Conservation (phyloP, 2,113 vertebrate species). For the Neogobius melanostomus region DNA sequence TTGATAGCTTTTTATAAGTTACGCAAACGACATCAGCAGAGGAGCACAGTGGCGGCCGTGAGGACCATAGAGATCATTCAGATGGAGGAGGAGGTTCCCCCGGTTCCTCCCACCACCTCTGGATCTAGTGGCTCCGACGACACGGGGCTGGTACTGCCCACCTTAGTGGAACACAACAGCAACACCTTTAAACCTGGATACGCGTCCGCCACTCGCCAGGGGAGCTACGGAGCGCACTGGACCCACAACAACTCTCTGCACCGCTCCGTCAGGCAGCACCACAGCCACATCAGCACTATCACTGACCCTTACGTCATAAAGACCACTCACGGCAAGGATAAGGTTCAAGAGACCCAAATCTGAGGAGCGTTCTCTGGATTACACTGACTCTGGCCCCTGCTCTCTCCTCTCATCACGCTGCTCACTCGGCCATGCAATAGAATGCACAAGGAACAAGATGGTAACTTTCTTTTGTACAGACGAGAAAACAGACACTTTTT, state of each 20-base stretch:
- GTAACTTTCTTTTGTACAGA: conserved; percentile 91
- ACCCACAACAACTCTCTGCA: conserved; percentile 94
- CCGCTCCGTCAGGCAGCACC: conserved; percentile 81
- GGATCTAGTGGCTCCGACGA: conserved; percentile 83
- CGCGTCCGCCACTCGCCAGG: conserved; percentile 84
- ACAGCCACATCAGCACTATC: conserved; percentile 85
- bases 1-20: conserved; percentile 97
- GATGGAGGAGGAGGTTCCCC: conserved; percentile 88
- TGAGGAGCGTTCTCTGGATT: conserved; percentile 72
- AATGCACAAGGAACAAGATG: conserved; percentile 86
- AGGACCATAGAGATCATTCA: conserved; percentile 94
- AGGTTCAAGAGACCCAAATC: conserved; percentile 99
- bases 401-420: conserved; percentile 55
- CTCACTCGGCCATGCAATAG: conserved; percentile 85
- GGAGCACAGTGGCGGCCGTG: conserved; percentile 89
- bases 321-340: conserved; percentile 94
- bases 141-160: conserved; percentile 85
- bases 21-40: conserved; percentile 95
- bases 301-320: conserved; percentile 89
- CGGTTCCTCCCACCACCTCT: conserved; percentile 77
- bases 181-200: conserved; percentile 89
- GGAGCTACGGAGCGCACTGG: conserved; percentile 89
- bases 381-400: conserved; percentile 66
- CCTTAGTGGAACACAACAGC: conserved; percentile 89
- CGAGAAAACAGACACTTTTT: conserved; percentile 85